These are phyloP conservation scores for Nematolebias whitei DNA, from an alignment of 2,113 vertebrate genomes.

Conservation along the genomic window DNA sequence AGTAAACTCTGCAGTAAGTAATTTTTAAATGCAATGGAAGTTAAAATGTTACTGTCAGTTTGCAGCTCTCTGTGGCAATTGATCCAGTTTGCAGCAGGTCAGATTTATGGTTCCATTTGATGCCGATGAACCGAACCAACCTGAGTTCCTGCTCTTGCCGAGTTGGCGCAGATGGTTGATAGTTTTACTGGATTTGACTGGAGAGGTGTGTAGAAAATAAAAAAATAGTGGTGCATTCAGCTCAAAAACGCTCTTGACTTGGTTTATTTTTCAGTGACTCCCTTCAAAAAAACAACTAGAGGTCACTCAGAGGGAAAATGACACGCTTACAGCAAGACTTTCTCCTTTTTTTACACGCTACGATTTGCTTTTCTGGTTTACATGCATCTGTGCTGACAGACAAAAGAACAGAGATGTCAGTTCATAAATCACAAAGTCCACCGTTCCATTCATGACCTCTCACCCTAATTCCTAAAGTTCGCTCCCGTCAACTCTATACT, in stretches of 20 bases:
- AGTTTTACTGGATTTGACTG: constrained; percentile 1
- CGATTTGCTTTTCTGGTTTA: neutral
- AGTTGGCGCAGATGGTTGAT: neutral
- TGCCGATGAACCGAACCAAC: constrained; percentile 1
- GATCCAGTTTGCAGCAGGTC: constrained; percentile 21
- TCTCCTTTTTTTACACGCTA: neutral
- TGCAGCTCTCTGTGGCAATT: constrained; percentile 1
- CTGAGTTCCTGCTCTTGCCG: constrained; percentile 2
- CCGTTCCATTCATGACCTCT: neutral
- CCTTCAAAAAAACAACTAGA: neutral
- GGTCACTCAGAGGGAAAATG: neutral
- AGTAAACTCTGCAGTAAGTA: too few relatives aligned
- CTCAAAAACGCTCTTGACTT: neutral
- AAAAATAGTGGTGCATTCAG: neutral
- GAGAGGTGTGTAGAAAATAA: fast-evolving
- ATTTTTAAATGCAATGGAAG: neutral
- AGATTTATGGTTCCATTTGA: constrained; percentile 12
- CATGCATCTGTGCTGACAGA: too few relatives aligned
- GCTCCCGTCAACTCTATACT: neutral
- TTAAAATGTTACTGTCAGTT: neutral
- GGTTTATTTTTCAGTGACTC: neutral
- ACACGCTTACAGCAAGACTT: neutral
- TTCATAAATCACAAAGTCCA: too few relatives aligned
- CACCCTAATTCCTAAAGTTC: too few relatives aligned
- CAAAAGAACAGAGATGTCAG: too few relatives aligned